Percentiles rank a stretch among this genome's conserved stretches.
These are phyloP conservation scores for Myotis vivesi DNA, from an alignment of 2,797 vertebrate genomes.

Conservation along the genomic window DNA sequence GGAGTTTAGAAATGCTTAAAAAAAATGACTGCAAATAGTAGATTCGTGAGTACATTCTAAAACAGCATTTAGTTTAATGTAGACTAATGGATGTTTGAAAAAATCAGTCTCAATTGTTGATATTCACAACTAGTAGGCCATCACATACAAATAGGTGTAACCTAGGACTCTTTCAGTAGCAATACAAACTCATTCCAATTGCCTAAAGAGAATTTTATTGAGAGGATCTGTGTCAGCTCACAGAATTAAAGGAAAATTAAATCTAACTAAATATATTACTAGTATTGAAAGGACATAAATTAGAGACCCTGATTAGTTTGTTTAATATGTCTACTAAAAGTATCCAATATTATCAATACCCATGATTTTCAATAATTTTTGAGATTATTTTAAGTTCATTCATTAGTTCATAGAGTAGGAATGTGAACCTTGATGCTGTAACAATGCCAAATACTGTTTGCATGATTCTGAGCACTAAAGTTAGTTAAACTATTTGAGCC, in stretches of 20 bases:
- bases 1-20: background rate
- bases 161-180: background rate
- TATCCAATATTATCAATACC: background rate
- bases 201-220: background rate
- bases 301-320: background rate
- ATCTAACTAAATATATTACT: background rate
- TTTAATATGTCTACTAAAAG: background rate
- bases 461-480: background rate
- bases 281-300: background rate
- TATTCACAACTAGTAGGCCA: background rate
- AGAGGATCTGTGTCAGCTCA: background rate
- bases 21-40: background rate
- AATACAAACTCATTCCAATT: background rate
- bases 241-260: background rate
- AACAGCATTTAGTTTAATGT: background rate
- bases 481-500: background rate
- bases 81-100: background rate
- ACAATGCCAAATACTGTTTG: background rate
- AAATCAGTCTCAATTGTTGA: background rate
- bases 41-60: background rate
- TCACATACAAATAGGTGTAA: background rate
- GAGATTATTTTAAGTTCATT: background rate
- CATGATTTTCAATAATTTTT: background rate
- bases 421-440: background rate
- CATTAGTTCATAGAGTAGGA: background rate